phyloP scores from a whole-genome alignment of 1,140 invertebrate genomes.

The Zeugodacus cucurbitae region DNA sequence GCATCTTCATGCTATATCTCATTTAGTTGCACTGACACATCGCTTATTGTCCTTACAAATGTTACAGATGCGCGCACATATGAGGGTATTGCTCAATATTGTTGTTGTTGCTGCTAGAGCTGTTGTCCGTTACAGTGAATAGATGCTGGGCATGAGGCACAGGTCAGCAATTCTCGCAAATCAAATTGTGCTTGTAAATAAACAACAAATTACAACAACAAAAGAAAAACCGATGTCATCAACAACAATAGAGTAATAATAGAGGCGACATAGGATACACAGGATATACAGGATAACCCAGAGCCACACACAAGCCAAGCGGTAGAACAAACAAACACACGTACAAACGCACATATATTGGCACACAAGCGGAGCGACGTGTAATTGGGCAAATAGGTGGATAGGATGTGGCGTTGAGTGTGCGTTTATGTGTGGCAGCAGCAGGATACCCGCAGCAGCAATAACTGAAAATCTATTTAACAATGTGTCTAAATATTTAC shows the following conservation, averaged over 20 bases:
- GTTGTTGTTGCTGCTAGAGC: not conserved
- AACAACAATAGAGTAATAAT: conserved; percentile 11
- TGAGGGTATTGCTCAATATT: not conserved
- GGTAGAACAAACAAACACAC: not conserved
- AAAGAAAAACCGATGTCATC: not conserved
- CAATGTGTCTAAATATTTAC: conserved; percentile 40
- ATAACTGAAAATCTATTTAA: conserved; percentile 8
- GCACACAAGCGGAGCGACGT: not conserved
- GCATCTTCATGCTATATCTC: not conserved
- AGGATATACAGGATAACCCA: not conserved
- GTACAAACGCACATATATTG: not conserved
- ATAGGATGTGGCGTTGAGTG: not conserved
- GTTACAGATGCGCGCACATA: not conserved
- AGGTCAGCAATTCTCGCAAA: conserved; percentile 42
- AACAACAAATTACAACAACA: not conserved
- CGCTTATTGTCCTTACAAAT: not conserved
- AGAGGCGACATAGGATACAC: not conserved
- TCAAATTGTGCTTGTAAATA: conserved; percentile 23
- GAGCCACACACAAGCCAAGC: not conserved
- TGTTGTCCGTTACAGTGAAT: not conserved
- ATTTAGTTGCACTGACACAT: not conserved
- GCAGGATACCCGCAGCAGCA: conserved; percentile 18
- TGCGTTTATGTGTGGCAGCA: not conserved
- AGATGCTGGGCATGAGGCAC: not conserved
- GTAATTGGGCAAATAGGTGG: not conserved